phyloP scores from a whole-genome alignment of 2,888 invertebrate species.

The Plutella xylostella region DNA sequence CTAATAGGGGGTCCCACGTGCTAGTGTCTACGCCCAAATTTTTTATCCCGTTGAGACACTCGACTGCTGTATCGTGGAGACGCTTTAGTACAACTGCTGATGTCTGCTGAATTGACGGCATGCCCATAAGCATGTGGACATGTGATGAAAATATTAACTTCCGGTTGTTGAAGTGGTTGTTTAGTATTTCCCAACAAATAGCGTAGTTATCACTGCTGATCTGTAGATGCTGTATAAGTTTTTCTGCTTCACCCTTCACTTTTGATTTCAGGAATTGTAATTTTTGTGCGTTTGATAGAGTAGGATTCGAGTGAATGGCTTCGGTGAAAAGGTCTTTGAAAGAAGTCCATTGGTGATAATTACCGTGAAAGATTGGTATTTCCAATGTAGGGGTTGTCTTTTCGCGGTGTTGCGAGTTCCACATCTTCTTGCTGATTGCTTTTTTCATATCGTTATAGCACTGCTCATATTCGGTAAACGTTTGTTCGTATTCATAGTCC shows the following conservation, averaged over 20 bases:
- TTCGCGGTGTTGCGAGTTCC: slow-evolving; percentile 3
- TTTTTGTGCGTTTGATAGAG: slow-evolving; percentile 7
- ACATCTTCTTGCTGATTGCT: not conserved
- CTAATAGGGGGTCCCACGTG: slow-evolving; percentile 12
- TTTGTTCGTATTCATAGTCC: not conserved
- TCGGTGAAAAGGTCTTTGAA: slow-evolving; percentile 17
- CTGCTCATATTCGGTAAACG: not conserved
- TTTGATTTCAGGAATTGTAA: slow-evolving; percentile 1
- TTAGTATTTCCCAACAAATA: slow-evolving; percentile 17
- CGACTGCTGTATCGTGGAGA: slow-evolving; percentile 1
- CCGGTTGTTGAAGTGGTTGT: slow-evolving; percentile 16
- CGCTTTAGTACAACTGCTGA: not conserved
- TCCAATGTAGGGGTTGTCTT: slow-evolving; percentile 13
- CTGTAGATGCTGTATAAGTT: slow-evolving; percentile 9
- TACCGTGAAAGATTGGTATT: slow-evolving; percentile 14
- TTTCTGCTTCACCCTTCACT: not conserved
- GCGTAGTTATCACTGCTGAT: slow-evolving; percentile 14
- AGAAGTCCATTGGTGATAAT: slow-evolving; percentile 14
- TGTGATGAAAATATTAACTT: slow-evolving; percentile 13
- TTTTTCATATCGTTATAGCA: not conserved
- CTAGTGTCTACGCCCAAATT: slow-evolving; percentile 11
- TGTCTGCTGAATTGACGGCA: slow-evolving; percentile 5
- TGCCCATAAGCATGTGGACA: slow-evolving; percentile 1
- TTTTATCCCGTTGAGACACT: slow-evolving; percentile 8
- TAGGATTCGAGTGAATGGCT: slow-evolving; percentile 14